Base-by-base conservation (phyloP, 2,797 vertebrate genomes). In the Poecilia wingei region DNA sequence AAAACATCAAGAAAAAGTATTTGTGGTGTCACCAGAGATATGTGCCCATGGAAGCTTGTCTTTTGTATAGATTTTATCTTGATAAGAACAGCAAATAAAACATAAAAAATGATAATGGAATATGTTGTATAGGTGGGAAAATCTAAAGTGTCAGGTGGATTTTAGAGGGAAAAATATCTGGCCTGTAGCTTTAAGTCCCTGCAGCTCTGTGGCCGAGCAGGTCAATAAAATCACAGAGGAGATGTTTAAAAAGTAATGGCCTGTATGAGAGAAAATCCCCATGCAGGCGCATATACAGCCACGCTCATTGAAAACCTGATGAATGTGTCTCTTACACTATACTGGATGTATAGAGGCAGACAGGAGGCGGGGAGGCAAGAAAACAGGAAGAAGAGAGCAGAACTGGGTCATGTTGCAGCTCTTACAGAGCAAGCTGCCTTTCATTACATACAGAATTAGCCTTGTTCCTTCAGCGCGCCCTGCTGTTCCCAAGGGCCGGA, bases 221-320 rank as follows among this genome's bases (percentile, higher is more conserved):
- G 25, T 81, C 74, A 39, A 33, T 76, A 49, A 90, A 85, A 75
- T 77, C 78, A 64, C 76, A 64, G 22, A 66, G 39, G 39, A 72
- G 59, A n/a, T 74, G 80, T 83, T 90, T 78, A 89, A 93, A 91
- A 87, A 94, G 83, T 88, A 89, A 91, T 88, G 88, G 89, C 43
- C 83, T 36, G 47, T 47, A 76, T 76, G 70, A 84, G 51, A 76
- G 77, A 75, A 72, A 78, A 36, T 36, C 36, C 33, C 70, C 31
- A 73, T 14, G 64, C 10, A 14, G 9, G 39, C 10, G 1, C 41
- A 16, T 3, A 43, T 16, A 45, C 10, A 45, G 68, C 12, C 41
- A 45, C 25, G 2, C 22, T 70, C 43, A 1, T 22, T 33, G 49
- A 57, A 78, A 71, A 59, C 73, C 55, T 80, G 49, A 86, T 87